Evolutionary conservation across 2,797 vertebrate genomes (phyloP).

Genomic region (Halcyon smyrnensis): DNA sequence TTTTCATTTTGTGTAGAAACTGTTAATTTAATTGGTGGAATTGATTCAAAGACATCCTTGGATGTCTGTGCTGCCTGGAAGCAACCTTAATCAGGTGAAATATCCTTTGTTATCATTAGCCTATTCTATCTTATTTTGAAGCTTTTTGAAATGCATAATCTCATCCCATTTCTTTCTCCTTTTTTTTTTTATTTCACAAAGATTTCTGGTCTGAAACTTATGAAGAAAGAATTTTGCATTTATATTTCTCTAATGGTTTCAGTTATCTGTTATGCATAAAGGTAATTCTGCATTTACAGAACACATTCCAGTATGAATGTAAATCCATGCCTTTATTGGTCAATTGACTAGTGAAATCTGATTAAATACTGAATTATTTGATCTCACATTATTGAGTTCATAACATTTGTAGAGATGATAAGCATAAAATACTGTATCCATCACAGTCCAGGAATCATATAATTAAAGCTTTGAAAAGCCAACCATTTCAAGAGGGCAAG

Average conservation of each 20-base stretch:
- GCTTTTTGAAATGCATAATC: neutral
- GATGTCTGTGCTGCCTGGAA: neutral
- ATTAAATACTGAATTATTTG: slow-evolving; percentile 62
- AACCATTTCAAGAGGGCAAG: neutral
- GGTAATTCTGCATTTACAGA: slow-evolving; percentile 13
- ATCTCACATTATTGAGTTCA: neutral
- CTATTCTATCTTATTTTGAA: neutral
- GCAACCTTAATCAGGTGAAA: rapidly evolving
- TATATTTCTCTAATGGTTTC: slow-evolving; percentile 2
- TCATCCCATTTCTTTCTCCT: neutral
- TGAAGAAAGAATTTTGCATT: neutral
- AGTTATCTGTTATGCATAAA: neutral
- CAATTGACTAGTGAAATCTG: slow-evolving; percentile 41
- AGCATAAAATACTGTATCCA: neutral
- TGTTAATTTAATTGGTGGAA: neutral
- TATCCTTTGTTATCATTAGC: neutral
- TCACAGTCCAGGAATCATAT: neutral
- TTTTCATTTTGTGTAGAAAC: neutral
- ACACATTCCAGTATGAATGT: neutral
- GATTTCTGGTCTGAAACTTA: neutral
- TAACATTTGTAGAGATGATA: neutral
- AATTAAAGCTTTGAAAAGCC: neutral
- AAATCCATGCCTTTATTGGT: slow-evolving; percentile 23
- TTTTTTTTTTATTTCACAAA: neutral
- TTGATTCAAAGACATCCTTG: neutral